phyloP scores from a whole-genome alignment of 2,797 vertebrate genomes.

The Melanotaenia trifasciata region DNA sequence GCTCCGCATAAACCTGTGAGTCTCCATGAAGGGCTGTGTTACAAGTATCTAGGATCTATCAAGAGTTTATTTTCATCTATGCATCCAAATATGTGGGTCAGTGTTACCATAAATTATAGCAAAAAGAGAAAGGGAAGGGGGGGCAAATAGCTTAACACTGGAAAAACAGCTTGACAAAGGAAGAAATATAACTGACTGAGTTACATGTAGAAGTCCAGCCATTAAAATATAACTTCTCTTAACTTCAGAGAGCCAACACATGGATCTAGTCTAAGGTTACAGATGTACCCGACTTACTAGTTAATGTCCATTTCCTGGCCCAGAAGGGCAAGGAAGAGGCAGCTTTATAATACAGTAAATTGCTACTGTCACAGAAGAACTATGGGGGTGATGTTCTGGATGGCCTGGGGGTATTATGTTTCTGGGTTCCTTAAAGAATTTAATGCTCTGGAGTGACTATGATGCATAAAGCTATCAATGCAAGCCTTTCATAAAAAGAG shows the following conservation, averaged over 20 bases:
- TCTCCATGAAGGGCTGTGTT: constrained; percentile 44
- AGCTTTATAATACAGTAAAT: constrained; percentile 44
- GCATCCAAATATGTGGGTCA: constrained; percentile 10
- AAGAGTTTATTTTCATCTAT: constrained; percentile 27
- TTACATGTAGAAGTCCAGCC: constrained; percentile 39
- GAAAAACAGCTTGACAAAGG: constrained; percentile 19
- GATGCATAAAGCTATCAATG: constrained; percentile 8
- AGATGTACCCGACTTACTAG: constrained; percentile 37
- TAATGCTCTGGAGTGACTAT: background rate
- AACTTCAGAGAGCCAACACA: constrained; percentile 60
- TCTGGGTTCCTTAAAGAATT: constrained; percentile 16
- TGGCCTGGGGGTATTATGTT: constrained; percentile 8
- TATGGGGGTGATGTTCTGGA: constrained; percentile 6
- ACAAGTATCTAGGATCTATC: constrained; percentile 30
- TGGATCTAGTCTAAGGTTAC: constrained; percentile 62
- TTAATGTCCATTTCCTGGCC: constrained; percentile 57
- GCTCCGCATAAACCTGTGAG: constrained; percentile 11
- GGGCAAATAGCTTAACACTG: constrained; percentile 18
- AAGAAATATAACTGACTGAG: constrained; percentile 41
- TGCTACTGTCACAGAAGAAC: constrained; percentile 38
- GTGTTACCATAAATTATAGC: constrained; percentile 6
- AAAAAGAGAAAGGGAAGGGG: background rate
- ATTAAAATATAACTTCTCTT: constrained; percentile 48
- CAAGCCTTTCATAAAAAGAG: background rate
- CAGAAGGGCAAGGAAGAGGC: constrained; percentile 28